Conservation (phyloP, 2,113 vertebrate species). For the Bubalus kerabau region DNA sequence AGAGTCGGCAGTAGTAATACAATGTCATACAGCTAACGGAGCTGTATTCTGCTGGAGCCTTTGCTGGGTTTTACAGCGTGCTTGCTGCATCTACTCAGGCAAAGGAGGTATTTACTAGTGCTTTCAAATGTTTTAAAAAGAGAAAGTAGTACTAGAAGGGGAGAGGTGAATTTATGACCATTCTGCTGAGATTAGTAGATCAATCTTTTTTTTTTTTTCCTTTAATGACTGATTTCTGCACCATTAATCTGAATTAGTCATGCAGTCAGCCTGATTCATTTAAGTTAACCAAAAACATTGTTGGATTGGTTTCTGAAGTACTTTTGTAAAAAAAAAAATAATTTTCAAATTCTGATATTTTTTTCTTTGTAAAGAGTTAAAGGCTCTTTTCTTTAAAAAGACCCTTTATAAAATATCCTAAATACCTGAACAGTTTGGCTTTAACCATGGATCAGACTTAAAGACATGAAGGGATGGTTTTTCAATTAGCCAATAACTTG, state of each 20-base stretch:
- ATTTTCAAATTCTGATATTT: conserved; percentile 35
- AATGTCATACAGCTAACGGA: conserved; percentile 19
- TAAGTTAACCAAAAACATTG: conserved; percentile 36
- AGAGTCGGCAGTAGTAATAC: conserved; percentile 27
- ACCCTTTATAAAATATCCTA: conserved; percentile 1
- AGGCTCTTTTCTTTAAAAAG: conserved; percentile 33
- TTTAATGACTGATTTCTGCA: conserved; percentile 63
- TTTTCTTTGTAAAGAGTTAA: conserved; percentile 23
- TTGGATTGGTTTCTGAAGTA: conserved; percentile 32
- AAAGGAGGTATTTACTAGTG: conserved; percentile 18
- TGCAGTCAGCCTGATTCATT: conserved; percentile 34
- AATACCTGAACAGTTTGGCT: not conserved
- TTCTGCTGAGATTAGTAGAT: conserved; percentile 53
- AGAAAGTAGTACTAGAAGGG: conserved; percentile 21
- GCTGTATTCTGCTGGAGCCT: not conserved
- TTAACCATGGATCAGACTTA: not conserved
- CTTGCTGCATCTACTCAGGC: not conserved
- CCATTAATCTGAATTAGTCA: conserved; percentile 57
- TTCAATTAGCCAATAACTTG: conserved; percentile 57
- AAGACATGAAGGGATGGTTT: conserved; percentile 23
- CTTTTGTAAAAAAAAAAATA: not conserved
- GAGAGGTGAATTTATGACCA: conserved; percentile 33
- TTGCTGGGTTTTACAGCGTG: not conserved
- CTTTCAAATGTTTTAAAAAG: conserved; percentile 51
- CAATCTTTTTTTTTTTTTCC: not conserved